Base-by-base conservation (phyloP, 2,113 vertebrate genomes). In the Sardina pilchardus region DNA sequence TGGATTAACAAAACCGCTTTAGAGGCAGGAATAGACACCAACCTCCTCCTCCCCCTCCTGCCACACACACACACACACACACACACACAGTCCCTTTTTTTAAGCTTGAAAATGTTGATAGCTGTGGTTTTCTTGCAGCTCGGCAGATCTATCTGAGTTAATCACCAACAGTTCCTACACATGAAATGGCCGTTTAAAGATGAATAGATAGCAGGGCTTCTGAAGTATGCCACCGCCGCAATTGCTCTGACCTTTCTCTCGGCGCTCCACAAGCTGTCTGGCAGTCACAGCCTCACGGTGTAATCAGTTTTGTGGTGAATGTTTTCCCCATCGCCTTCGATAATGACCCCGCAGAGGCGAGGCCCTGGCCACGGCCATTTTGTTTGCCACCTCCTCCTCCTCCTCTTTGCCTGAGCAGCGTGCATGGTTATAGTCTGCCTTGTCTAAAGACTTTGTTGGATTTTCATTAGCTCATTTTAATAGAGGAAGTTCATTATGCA, bases 401-500 rank as follows among this genome's bases (percentile, higher is more conserved):
- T 78, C 5, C 26, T 71, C 59, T 26, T 63, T 21, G 19, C 26
- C 10, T 78, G 71, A 78, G 71, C 16, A 12, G 71, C 30, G 6
- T 34, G 59, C 24, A 21, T 21, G n/a, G n/a, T 26, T 67, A 71
- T 71, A 34, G 63, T 10, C 12, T 17, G 36, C 30, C 71, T 63
- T 26, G 30, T 36, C 2, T 8, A 78, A 78, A 39, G 71, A 36
- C 10, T 34, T 12, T 10, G 14, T 34, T 78, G 71, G 36, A 78
- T 78, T 36, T 78, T 36, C 30, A 78, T 78, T 78, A 36, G 30
- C 30, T 36, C 71, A 17, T 90, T 93, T 93, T 94, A 93, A 93
- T 91, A 88, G 90, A 88, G 83, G 91, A 85, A 89, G 88, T 92
- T 93, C 93, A 93, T 92, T 91, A 90, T 88, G 87, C 91, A 92